phyloP scores from a whole-genome alignment of 53 echinoderm and acorn worm genomes.

The Astropecten irregularis region DNA sequence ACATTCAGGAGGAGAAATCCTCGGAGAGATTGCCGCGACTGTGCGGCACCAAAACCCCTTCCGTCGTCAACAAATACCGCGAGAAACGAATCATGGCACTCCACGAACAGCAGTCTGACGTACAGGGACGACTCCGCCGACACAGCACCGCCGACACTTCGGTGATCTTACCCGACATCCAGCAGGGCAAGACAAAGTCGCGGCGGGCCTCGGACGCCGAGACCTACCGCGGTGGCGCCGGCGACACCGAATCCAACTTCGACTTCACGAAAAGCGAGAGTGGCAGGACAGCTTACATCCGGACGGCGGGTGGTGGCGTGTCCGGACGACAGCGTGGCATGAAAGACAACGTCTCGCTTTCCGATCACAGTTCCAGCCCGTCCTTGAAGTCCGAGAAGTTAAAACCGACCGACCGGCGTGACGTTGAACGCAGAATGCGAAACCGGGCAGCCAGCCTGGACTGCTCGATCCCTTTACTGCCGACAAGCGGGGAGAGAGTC shows the following conservation, averaged over 20 bases:
- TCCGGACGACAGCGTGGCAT: no score
- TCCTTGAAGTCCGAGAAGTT: conserved; percentile 11
- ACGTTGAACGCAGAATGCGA: conserved; percentile 60
- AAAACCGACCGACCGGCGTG: conserved; percentile 7
- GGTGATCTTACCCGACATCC: conserved; percentile 63
- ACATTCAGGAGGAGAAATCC: neutral
- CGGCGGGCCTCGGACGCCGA: conserved; percentile 28
- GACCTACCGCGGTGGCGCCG: neutral
- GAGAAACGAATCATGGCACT: conserved; percentile 18
- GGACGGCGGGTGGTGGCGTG: conserved; percentile 56
- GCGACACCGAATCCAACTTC: conserved; percentile 45
- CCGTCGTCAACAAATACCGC: conserved; percentile 74
- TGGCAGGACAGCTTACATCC: conserved; percentile 68
- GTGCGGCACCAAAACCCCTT: conserved; percentile 66
- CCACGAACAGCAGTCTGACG: conserved; percentile 38
- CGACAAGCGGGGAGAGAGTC: conserved; percentile 62
- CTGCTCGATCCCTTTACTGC: conserved; percentile 77
- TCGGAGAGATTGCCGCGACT: conserved; percentile 46
- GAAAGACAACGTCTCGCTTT: neutral
- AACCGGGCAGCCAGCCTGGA: conserved; percentile 83
- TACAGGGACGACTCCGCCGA: conserved; percentile 42
- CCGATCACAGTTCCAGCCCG: neutral
- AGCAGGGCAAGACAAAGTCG: neutral
- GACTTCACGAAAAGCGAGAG: conserved; percentile 53
- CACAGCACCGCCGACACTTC: conserved; percentile 52